Conservation (phyloP, 2,888 invertebrate genomes). For the Calliopum simillimum region DNA sequence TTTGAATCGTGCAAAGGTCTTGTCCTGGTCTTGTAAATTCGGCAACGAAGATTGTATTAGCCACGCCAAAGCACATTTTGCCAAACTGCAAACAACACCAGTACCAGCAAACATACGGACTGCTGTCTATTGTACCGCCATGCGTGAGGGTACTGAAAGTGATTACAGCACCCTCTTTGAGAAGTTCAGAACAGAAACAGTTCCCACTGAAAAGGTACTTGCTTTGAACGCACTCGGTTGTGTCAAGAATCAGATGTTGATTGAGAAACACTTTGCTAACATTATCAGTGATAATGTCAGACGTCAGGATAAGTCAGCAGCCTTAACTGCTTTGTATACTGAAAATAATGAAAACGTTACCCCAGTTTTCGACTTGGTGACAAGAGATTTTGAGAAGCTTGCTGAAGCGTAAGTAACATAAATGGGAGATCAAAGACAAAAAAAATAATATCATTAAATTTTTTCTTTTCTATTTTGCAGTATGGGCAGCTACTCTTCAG, state of each 20-base stretch:
- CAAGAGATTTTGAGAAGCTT: constrained; percentile 49
- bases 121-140: constrained; percentile 80
- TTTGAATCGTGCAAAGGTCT: constrained; percentile 71
- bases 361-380: constrained; percentile 70
- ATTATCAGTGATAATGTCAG: constrained; percentile 66
- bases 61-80: constrained; percentile 67
- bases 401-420: constrained; percentile 57
- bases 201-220: constrained; percentile 77
- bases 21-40: constrained; percentile 76
- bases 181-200: constrained; percentile 71
- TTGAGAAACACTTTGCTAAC: constrained; percentile 70
- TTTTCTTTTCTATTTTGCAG: constrained; percentile 45
- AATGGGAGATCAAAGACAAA: no score
- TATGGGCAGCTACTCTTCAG: constrained; percentile 58
- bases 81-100: constrained; percentile 50
- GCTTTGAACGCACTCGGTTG: constrained; percentile 79
- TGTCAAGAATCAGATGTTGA: constrained; percentile 69
- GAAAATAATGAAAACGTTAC: constrained; percentile 71
- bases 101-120: constrained; percentile 74
- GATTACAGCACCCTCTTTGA: constrained; percentile 77
- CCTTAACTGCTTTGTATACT: constrained; percentile 68
- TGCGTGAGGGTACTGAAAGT: constrained; percentile 72
- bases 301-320: constrained; percentile 62
- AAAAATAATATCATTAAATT: background rate
- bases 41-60: constrained; percentile 72